Evolutionary conservation across 2,797 vertebrate genomes (phyloP).

Genomic region (Notamacropus eugenii): DNA sequence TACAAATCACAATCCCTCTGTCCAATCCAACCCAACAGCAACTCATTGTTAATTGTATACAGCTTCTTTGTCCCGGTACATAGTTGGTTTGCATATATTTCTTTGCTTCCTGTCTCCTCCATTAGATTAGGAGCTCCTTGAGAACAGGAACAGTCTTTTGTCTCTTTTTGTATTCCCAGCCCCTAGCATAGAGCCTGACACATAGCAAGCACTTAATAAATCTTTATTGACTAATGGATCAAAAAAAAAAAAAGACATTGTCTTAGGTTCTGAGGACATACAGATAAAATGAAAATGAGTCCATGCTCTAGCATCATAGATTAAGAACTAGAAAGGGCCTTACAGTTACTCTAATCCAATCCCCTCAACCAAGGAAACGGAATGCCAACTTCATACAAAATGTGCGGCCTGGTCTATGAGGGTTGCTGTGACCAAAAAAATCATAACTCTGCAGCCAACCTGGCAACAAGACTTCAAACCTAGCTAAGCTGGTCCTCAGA

Average conservation of each 20-base stretch:
- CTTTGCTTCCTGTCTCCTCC: neutral
- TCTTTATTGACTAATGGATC: neutral
- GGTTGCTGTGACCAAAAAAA: neutral
- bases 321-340: neutral
- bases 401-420: neutral
- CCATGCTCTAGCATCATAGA: neutral
- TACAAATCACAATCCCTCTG: neutral
- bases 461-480: neutral
- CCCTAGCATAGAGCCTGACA: neutral
- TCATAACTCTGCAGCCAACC: neutral
- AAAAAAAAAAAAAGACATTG: neutral
- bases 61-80: neutral
- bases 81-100: neutral
- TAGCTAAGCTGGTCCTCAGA: neutral
- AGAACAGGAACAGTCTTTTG: neutral
- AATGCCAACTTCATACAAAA: neutral
- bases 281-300: neutral
- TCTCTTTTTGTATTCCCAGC: neutral
- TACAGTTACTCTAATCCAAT: neutral
- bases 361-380: neutral
- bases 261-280: neutral
- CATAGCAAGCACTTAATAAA: neutral
- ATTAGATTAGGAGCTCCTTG: neutral
- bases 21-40: neutral
- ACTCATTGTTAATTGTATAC: neutral